Evolutionary conservation across 2,888 invertebrate species (phyloP).

Genomic region (Drosophila limbata): DNA sequence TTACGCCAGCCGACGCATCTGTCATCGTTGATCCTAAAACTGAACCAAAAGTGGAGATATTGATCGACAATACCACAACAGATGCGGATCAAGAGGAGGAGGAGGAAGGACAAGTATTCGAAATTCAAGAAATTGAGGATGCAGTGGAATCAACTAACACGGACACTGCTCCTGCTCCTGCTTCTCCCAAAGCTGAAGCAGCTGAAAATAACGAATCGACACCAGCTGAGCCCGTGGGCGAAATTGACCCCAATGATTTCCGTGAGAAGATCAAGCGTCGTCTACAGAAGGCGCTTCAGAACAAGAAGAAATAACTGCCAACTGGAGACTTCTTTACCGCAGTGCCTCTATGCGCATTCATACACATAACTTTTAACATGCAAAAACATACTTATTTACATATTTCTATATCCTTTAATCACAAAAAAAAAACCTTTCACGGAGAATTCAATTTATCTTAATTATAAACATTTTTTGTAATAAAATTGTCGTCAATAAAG

Average conservation of each 20-base stretch:
- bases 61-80: constrained; percentile 8
- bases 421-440: constrained; percentile 30
- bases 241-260: constrained; percentile 78
- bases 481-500: constrained; percentile 61
- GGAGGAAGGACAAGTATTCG: constrained; percentile 44
- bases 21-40: constrained; percentile 13
- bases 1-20: constrained; percentile 68
- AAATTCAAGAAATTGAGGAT: constrained; percentile 62
- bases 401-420: constrained; percentile 29
- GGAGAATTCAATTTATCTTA: constrained; percentile 9
- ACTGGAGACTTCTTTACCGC: constrained; percentile 3
- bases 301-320: constrained; percentile 77
- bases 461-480: constrained; percentile 41
- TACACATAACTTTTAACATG: constrained; percentile 4
- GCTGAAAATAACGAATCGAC: constrained; percentile 18
- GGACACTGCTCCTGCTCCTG: background rate
- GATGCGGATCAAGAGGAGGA: constrained; percentile 35
- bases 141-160: background rate
- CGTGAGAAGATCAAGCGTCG: constrained; percentile 84
- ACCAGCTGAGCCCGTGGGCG: constrained; percentile 5
- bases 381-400: constrained; percentile 19
- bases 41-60: constrained; percentile 42
- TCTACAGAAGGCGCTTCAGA: constrained; percentile 81
- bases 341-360: constrained; percentile 29
- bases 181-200: background rate